Evolutionary conservation across 2,113 vertebrate genomes (phyloP).

Genomic region (Pseudopodoces humilis): DNA sequence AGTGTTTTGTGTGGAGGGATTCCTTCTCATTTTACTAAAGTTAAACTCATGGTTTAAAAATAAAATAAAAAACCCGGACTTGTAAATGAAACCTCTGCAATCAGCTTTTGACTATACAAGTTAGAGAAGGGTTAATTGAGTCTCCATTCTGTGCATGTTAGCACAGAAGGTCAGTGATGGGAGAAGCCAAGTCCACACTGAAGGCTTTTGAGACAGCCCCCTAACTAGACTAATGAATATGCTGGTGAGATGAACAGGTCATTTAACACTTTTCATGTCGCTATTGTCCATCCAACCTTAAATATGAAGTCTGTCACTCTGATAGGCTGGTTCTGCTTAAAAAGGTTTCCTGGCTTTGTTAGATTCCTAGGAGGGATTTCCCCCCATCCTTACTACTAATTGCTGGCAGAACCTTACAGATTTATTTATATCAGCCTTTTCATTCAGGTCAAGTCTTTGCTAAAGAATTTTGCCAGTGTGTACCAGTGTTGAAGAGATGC

Average conservation of each 20-base stretch:
- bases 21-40: background rate
- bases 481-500: background rate
- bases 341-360: slow-evolving; percentile 63
- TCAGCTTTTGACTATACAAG: background rate
- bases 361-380: slow-evolving; percentile 25
- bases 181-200: slow-evolving; percentile 23
- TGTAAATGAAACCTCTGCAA: background rate
- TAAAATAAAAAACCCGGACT: background rate
- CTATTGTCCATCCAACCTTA: slow-evolving; percentile 58
- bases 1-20: background rate
- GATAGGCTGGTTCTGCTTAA: slow-evolving; percentile 48
- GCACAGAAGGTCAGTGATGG: slow-evolving; percentile 24
- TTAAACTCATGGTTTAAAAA: background rate
- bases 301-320: slow-evolving; percentile 49
- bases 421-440: slow-evolving; percentile 50
- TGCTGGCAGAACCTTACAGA: slow-evolving; percentile 43
- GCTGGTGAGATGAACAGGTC: slow-evolving; percentile 53
- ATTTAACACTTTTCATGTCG: slow-evolving; percentile 41
- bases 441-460: slow-evolving; percentile 19
- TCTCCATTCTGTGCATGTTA: slow-evolving; percentile 30
- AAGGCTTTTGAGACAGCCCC: slow-evolving; percentile 43
- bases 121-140: slow-evolving; percentile 46
- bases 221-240: slow-evolving; percentile 57
- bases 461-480: slow-evolving; percentile 1
- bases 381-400: slow-evolving; percentile 26